A percentile compares a stretch with the other conserved stretches of the same genome.
phyloP scores from a whole-genome alignment of 2,113 vertebrate species.

The Petrocephalus zakoni region DNA sequence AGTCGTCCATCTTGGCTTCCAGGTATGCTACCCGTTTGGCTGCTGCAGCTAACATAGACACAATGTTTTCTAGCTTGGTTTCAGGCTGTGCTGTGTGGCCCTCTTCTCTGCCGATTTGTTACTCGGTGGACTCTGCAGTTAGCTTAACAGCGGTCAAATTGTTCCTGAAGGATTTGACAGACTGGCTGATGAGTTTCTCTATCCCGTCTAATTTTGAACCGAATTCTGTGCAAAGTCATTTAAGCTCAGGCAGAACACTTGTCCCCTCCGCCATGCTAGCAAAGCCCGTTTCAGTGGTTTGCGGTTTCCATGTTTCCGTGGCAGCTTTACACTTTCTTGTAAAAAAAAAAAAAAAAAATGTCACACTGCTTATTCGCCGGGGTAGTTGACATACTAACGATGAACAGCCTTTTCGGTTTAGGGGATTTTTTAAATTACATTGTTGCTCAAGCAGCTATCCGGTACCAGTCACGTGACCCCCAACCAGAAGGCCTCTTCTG shows the following conservation, averaged over 20 bases:
- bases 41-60: not conserved
- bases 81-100: not conserved
- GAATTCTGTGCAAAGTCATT: not conserved
- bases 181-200: not conserved
- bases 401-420: not conserved
- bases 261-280: not conserved
- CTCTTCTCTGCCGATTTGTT: not conserved
- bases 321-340: not conserved
- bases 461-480: not conserved
- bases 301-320: not conserved
- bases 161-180: not conserved
- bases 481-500: not conserved
- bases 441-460: not conserved
- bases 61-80: not conserved
- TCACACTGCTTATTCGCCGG: not conserved
- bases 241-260: not conserved
- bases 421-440: not conserved
- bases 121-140: constrained; percentile 14
- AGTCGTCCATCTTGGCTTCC: constrained; percentile 22
- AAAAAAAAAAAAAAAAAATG: no score
- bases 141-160: constrained; percentile 10
- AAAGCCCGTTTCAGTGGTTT: not conserved
- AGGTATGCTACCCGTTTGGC: not conserved
- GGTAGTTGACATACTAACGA: not conserved
- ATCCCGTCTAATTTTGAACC: not conserved